Base-by-base conservation (phyloP, 2,888 invertebrate genomes). In the Lissocephala sabroskyi region DNA sequence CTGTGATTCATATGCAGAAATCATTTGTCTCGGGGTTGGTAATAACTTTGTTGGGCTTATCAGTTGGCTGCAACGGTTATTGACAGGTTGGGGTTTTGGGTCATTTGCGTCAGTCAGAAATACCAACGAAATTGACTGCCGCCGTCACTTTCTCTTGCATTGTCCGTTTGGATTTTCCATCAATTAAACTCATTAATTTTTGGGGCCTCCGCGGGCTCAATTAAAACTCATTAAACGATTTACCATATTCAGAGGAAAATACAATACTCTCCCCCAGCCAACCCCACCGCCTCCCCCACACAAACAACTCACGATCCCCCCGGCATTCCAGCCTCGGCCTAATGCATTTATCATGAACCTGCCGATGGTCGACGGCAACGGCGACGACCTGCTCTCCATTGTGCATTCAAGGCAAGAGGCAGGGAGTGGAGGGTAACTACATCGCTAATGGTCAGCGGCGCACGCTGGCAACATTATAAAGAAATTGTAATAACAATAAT, bases 401-500 rank as follows among this genome's bases (percentile, higher is more conserved):
- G 74, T 74, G 74, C 74, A 74, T 74, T 74, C 74, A 74, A 74
- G 66, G 66, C 42, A n/a, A 40, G 28, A 28, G 37, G 23, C 19
- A 45, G 39, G 39, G 45, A 17, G 23, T 35, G 35, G 10, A 16
- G 16, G 16, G 14, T 57, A 65, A 71, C 57, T 59, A 63, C 61
- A 73, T 23, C 65, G 64, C 68, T 70, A 70, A 67, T 67, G 66
- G 74, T 65, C 62, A 68, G 58, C 68, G 60, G 64, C 62, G 68
- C 68, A 71, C 64, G 73, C 75, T 65, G 71, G 55, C 68, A 74
- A 71, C 74, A 75, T 77, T 77, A 75, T 75, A 75, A 73, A 71
- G 73, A 77, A 76, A 76, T 75, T 77, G 77, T 75, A 75, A 75
- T 76, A 74, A 71, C 65, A 74, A 73, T 74, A 76, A 76, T 76